Evolutionary conservation across 2,888 invertebrate species (phyloP), one percentile per base, ranked within the genome.

Genomic region (Dryomyza anilis): DNA sequence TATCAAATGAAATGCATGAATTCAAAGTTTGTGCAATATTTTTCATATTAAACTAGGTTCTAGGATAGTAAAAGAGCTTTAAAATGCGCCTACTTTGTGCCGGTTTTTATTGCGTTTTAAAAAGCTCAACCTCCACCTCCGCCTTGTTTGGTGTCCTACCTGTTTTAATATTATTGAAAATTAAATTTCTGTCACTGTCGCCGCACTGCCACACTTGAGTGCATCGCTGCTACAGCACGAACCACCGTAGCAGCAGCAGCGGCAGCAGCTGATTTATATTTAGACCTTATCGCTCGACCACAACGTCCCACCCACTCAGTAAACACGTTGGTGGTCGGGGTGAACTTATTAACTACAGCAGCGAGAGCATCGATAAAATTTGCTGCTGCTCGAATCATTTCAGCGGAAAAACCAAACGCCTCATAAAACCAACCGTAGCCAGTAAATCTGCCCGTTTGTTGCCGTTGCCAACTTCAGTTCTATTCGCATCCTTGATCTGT

Each of bases 401-500:
- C 19, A 43, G 43, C 43, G 43, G n/a, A 16, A 43, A 19, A 16
- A 19, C 16, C 43, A 43, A n/a, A 43, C n/a, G n/a, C n/a, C n/a
- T n/a, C n/a, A n/a, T n/a, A n/a, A n/a, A n/a, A n/a, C n/a, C n/a
- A n/a, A n/a, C n/a, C n/a, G n/a, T n/a, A n/a, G 29, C 43, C 2
- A 25, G 25, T 36, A 21, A 55, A 55, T 30, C 39, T 70, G 76
- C 74, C 76, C 75, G 74, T 74, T 77, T 75, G 72, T 72, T 72
- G 73, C 48, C 63, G 57, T 55, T 62, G 62, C 48, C 66, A 67
- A 66, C 69, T 72, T 77, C 71, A 77, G 77, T 77, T 72, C 70
- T 70, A 73, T 73, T 73, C 73, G 72, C 73, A 74, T 74, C 73
- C 74, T 77, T 73, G 71, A 72, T 69, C 64, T 68, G 77, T 71